These are phyloP conservation scores for Trichonephila clavipes DNA, from an alignment of 1,140 invertebrate species.

Conservation along the genomic window DNA sequence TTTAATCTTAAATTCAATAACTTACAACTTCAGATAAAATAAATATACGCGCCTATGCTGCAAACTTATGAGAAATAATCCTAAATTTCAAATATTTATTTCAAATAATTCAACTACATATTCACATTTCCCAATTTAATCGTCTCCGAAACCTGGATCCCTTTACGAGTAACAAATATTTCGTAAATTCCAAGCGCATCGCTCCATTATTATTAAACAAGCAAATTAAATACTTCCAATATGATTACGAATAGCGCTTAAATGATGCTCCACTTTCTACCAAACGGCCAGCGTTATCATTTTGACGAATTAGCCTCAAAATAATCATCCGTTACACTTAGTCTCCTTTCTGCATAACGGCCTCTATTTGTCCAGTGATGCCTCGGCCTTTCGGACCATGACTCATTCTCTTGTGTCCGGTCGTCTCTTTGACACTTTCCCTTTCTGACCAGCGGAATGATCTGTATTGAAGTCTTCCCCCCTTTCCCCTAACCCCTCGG, in stretches of 20 bases:
- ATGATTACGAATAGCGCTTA: neutral
- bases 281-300: constrained; percentile 2
- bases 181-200: neutral
- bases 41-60: too few species aligned
- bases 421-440: constrained; percentile 57
- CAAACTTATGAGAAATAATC: too few species aligned
- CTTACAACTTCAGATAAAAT: too few species aligned
- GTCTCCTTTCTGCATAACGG: constrained; percentile 23
- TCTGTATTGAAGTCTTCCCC: constrained; percentile 48
- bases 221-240: constrained; percentile 32
- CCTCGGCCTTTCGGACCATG: constrained; percentile 49
- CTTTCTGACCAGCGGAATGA: constrained; percentile 68
- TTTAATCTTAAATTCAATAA: too few species aligned
- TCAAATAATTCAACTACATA: neutral
- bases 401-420: constrained; percentile 61
- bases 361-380: constrained; percentile 19
- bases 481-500: neutral
- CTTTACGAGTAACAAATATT: neutral
- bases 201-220: neutral
- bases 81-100: neutral
- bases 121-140: neutral
- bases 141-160: neutral
- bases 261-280: neutral
- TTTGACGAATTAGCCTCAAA: constrained; percentile 29
- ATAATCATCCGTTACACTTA: neutral